Percentiles rank a stretch among this genome's conserved stretches.
Conservation (phyloP, 2,888 invertebrate genomes). For the Molorchus minor region DNA sequence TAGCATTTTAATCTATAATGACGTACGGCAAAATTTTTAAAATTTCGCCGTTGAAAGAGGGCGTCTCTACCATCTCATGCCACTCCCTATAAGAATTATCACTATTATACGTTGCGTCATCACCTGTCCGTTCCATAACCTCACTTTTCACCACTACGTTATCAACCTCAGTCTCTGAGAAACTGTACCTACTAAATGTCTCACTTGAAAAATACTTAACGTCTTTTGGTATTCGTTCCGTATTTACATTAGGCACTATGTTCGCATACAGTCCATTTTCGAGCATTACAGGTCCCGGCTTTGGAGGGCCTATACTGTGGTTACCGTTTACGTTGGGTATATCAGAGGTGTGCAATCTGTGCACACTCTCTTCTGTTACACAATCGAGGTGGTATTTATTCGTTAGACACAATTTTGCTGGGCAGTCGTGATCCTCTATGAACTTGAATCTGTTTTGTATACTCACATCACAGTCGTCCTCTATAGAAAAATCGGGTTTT, state of each 20-base stretch:
- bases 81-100: slow-evolving; percentile 80
- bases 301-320: slow-evolving; percentile 44
- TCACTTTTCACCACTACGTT: slow-evolving; percentile 35
- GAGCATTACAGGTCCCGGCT: slow-evolving; percentile 37
- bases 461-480: slow-evolving; percentile 47
- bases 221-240: slow-evolving; percentile 55
- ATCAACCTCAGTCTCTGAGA: slow-evolving; percentile 51
- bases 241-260: slow-evolving; percentile 63
- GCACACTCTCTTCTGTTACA: slow-evolving; percentile 63
- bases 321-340: slow-evolving; percentile 59
- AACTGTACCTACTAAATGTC: slow-evolving; percentile 60
- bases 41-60: slow-evolving; percentile 79
- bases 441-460: slow-evolving; percentile 58
- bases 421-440: slow-evolving; percentile 67
- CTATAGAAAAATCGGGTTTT: slow-evolving; percentile 53
- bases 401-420: slow-evolving; percentile 63
- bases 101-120: slow-evolving; percentile 38
- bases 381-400: slow-evolving; percentile 66
- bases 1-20: slow-evolving; percentile 81
- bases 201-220: slow-evolving; percentile 55
- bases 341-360: slow-evolving; percentile 61
- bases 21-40: slow-evolving; percentile 96
- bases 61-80: slow-evolving; percentile 84
- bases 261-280: slow-evolving; percentile 56
- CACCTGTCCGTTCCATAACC: slow-evolving; percentile 43